A percentile compares a stretch with the other conserved stretches of the same genome.
Conservation (phyloP, 2,113 vertebrate genomes). For the Cervus canadensis region DNA sequence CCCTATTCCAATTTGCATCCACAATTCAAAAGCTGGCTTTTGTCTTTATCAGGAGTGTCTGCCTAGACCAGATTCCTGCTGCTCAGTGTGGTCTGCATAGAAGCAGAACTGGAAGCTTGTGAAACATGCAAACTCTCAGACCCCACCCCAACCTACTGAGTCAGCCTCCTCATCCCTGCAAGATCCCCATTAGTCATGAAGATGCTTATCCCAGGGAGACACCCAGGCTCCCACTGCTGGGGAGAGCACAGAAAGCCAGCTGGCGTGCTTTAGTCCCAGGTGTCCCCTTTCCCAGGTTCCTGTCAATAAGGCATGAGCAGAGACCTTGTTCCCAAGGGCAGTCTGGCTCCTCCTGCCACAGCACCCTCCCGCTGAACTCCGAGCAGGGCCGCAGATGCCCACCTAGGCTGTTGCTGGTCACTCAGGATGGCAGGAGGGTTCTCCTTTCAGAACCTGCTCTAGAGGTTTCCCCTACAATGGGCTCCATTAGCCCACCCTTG, state of each 20-base stretch:
- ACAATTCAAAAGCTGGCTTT: not conserved
- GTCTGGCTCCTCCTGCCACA: too few relatives aligned
- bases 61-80: not conserved
- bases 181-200: not conserved
- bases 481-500: not conserved
- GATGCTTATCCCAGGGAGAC: not conserved
- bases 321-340: not conserved
- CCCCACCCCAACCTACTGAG: not conserved
- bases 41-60: not conserved
- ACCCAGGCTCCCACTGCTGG: too few relatives aligned
- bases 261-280: not conserved
- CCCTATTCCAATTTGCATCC: not conserved
- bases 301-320: accelerated
- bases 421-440: too few relatives aligned
- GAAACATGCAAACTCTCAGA: not conserved
- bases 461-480: not conserved
- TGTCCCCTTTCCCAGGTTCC: not conserved
- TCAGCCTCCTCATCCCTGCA: not conserved
- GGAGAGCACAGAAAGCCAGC: not conserved
- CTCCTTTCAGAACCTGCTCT: not conserved
- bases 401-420: accelerated
- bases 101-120: not conserved
- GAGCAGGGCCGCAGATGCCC: accelerated
- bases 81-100: not conserved
- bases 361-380: not conserved